Percentiles rank a stretch among this genome's conserved stretches.
Conservation (phyloP, 2,797 vertebrate genomes). For the Phoeniculus purpureus region DNA sequence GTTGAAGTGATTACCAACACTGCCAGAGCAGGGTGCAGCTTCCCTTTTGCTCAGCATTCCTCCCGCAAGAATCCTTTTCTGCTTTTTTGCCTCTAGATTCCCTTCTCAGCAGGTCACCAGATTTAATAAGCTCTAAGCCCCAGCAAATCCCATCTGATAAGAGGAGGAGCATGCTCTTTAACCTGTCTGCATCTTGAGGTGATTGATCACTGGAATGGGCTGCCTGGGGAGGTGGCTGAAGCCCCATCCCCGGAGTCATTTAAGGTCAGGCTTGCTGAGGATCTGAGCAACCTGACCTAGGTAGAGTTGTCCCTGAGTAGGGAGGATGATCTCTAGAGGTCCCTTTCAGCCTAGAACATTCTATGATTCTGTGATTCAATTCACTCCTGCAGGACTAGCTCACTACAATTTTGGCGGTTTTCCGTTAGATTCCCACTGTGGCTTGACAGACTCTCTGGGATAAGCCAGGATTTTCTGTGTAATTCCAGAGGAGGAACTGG, state of each 20-base stretch:
- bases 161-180: background rate
- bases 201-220: too few relatives aligned
- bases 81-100: background rate
- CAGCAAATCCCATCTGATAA: background rate
- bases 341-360: too few relatives aligned
- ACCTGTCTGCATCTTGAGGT: background rate
- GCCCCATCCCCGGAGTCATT: too few relatives aligned
- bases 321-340: too few relatives aligned
- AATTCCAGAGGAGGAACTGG: background rate
- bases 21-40: background rate
- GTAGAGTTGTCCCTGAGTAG: too few relatives aligned
- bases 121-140: background rate
- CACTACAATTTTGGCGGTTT: background rate
- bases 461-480: background rate
- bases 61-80: background rate
- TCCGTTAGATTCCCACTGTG: background rate
- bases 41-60: background rate
- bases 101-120: background rate
- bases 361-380: background rate
- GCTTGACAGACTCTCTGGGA: background rate
- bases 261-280: too few relatives aligned
- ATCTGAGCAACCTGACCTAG: too few relatives aligned
- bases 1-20: background rate
- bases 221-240: too few relatives aligned
- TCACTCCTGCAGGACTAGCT: background rate